Base-by-base conservation (phyloP, 1,140 invertebrate genomes). In the Heliconius hewitsoni region DNA sequence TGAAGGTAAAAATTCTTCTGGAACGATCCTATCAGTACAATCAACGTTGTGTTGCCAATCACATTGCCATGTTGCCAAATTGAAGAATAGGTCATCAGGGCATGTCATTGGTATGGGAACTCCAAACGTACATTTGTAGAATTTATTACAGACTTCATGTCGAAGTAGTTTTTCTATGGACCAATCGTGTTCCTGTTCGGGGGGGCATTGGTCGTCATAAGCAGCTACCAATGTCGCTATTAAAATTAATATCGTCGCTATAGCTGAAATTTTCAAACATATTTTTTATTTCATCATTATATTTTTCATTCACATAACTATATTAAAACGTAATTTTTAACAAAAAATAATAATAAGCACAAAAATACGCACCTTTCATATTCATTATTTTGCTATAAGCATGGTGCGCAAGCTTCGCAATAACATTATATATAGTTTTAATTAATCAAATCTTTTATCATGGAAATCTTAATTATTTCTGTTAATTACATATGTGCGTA, bases 51-150 rank as follows among this genome's bases (percentile, higher is more conserved):
- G 57, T 0, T 90, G 91, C 92, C 94, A 96, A 85, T 96, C 96
- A 83, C 96, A 96, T 8, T 95, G 90, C 81, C 92, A 88, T 1
- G 90, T 81, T 1, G 84, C 52, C 6, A 94, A 83, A 83, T 96
- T 96, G 88, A 96, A 96, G 74, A 95, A 94, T 1, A 96, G 86
- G 1, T 91, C 94, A 5, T 81, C 73, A 3, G 95, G 95, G 81
- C 96, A 96, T 8, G 74, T 11, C 84, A 93, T 92, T 16, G 93
- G 84, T n/a, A 95, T 88, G 1, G 95, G 90, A 18, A 84, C 76
- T 0, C 95, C 95, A 16, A 86, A 90, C 1, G 93, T 88, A 81
- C 96, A 97, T 27, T 95, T 92, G 85, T 95, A 96, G 84, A 95
- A 97, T 73, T 90, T 95, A 4, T 89, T 84, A 82, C 96, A 97